phyloP scores from a whole-genome alignment of 2,888 invertebrate species.

The Zeuzera pyrina region DNA sequence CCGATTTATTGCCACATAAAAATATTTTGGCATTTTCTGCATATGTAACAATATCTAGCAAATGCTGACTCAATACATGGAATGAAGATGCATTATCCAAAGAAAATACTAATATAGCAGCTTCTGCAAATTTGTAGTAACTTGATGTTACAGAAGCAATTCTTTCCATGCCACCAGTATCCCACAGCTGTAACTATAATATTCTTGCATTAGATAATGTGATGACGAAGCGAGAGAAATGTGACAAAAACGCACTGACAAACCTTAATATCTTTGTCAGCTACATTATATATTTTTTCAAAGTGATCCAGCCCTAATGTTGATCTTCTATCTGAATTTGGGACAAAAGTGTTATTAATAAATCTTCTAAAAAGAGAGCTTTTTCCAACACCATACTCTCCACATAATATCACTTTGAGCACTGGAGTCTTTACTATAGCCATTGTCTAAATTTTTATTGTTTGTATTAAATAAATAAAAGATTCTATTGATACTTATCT shows the following conservation, averaged over 20 bases:
- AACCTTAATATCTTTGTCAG: constrained; percentile 86
- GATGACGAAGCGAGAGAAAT: neutral
- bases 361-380: constrained; percentile 94
- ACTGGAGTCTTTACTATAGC: constrained; percentile 87
- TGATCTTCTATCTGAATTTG: constrained; percentile 85
- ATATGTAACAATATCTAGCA: constrained; percentile 93
- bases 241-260: constrained; percentile 3
- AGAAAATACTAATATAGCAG: constrained; percentile 93
- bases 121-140: constrained; percentile 96
- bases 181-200: constrained; percentile 92
- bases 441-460: constrained; percentile 75
- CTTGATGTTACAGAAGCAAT: constrained; percentile 96
- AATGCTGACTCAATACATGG: constrained; percentile 91
- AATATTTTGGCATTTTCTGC: constrained; percentile 97
- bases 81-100: constrained; percentile 93
- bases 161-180: constrained; percentile 97
- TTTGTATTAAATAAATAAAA: no score
- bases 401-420: constrained; percentile 94
- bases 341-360: constrained; percentile 90
- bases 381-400: constrained; percentile 97
- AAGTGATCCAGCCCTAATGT: constrained; percentile 94
- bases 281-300: constrained; percentile 83
- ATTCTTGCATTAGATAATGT: constrained; percentile 1
- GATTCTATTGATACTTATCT: no score
- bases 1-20: constrained; percentile 93